Percentiles rank a stretch among this genome's conserved stretches.
Conservation (phyloP, 2,888 invertebrate genomes). For the Hybos culiciformis region DNA sequence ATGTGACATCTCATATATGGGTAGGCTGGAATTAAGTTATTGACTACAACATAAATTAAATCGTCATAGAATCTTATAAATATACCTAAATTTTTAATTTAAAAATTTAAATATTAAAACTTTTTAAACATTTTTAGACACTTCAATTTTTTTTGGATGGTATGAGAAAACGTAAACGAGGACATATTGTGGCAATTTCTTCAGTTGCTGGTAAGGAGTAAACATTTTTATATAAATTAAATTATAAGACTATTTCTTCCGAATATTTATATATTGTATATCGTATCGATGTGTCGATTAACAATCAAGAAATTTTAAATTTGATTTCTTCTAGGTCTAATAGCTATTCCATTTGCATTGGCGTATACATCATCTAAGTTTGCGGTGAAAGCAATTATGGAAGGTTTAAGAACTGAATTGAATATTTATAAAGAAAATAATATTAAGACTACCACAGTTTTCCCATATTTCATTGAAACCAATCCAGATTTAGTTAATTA, state of each 20-base stretch:
- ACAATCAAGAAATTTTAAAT: too few species aligned
- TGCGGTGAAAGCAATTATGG: constrained; percentile 37
- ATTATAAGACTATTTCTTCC: too few species aligned
- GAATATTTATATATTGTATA: too few species aligned
- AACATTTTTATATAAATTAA: too few species aligned
- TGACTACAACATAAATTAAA: not conserved
- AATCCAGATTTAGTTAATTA: too few species aligned
- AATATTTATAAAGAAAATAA: constrained; percentile 29
- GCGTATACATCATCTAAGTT: constrained; percentile 37
- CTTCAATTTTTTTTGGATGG: constrained; percentile 34
- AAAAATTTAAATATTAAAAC: too few species aligned
- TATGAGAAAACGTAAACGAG: constrained; percentile 34
- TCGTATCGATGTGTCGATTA: too few species aligned
- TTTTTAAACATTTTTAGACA: constrained; percentile 26
- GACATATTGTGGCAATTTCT: constrained; percentile 36
- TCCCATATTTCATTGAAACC: constrained; percentile 36
- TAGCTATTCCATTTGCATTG: constrained; percentile 6
- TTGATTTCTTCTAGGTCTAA: too few species aligned
- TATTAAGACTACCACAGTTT: constrained; percentile 32
- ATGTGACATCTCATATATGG: constrained; percentile 37
- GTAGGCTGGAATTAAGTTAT: constrained; percentile 21
- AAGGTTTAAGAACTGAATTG: constrained; percentile 30
- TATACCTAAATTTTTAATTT: constrained; percentile 29
- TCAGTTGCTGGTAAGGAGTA: too few species aligned
- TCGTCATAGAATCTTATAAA: constrained; percentile 20